Percentiles rank a stretch among this genome's conserved stretches.
Evolutionary conservation across 1,140 invertebrate species (phyloP).

Genomic region (Heliconius congener): DNA sequence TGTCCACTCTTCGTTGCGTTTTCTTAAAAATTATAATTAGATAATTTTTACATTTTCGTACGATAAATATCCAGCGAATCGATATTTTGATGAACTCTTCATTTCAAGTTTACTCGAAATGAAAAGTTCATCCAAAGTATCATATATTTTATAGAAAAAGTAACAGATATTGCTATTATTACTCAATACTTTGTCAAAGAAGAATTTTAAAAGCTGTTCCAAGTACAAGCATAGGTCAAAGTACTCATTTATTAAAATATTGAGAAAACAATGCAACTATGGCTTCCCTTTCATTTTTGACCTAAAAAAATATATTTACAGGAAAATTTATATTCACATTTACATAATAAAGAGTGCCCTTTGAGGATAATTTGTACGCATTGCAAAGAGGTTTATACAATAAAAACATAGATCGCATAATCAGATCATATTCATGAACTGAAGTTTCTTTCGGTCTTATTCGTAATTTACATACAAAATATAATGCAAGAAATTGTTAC

Average conservation of each 20-base stretch:
- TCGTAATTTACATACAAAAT: not conserved
- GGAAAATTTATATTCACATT: conserved; percentile 64
- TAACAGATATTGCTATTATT: not conserved
- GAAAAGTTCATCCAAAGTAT: too few species aligned
- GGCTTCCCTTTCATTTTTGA: conserved; percentile 50
- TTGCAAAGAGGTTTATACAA: conserved; percentile 54
- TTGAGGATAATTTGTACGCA: conserved; percentile 64
- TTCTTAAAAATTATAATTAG: too few species aligned
- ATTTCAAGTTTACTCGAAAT: too few species aligned
- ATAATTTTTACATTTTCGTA: too few species aligned
- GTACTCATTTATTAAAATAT: conserved; percentile 49
- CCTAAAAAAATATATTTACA: conserved; percentile 55
- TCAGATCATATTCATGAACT: conserved; percentile 48
- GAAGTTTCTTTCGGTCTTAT: conserved; percentile 10
- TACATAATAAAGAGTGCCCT: conserved; percentile 56
- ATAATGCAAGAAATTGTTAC: not conserved
- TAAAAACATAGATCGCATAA: conserved; percentile 62
- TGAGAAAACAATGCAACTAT: conserved; percentile 37
- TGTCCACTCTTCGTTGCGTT: too few species aligned
- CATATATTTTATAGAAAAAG: too few species aligned
- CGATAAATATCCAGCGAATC: too few species aligned
- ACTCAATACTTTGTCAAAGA: not conserved
- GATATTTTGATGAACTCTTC: too few species aligned
- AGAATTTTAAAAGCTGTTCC: not conserved
- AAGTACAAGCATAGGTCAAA: conserved; percentile 37